phyloP scores from a whole-genome alignment of 2,797 vertebrate genomes.

The Enteromius mattozi region DNA sequence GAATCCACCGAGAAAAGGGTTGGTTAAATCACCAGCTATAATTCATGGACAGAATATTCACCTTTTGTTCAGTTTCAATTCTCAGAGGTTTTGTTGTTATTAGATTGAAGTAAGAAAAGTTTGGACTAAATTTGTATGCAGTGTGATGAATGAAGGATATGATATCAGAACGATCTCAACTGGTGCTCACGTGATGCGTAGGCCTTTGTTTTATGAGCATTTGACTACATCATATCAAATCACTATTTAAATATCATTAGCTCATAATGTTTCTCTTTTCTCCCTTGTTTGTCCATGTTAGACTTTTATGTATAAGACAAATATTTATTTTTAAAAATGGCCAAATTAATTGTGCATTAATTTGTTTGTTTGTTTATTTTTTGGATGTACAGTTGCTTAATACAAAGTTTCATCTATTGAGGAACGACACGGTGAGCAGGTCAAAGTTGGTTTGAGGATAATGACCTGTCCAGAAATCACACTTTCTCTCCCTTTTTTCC shows the following conservation, averaged over 20 bases:
- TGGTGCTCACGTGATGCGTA: slow-evolving; percentile 71
- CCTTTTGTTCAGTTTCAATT: slow-evolving; percentile 36
- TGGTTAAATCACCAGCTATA: slow-evolving; percentile 47
- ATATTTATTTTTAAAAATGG: neutral
- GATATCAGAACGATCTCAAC: slow-evolving; percentile 70
- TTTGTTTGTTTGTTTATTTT: too few relatives aligned
- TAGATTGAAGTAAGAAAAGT: slow-evolving; percentile 29
- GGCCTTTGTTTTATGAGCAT: slow-evolving; percentile 72
- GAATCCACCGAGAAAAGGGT: slow-evolving; percentile 46
- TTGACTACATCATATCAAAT: slow-evolving; percentile 58
- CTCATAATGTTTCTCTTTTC: slow-evolving; percentile 24
- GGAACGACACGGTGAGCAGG: neutral
- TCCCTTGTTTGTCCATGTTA: neutral
- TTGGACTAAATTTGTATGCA: slow-evolving; percentile 64
- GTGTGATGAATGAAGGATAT: slow-evolving; percentile 69
- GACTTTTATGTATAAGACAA: neutral
- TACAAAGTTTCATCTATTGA: neutral
- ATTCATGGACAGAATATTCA: slow-evolving; percentile 44
- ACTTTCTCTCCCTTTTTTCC: neutral
- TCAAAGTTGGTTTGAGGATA: neutral
- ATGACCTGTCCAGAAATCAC: neutral
- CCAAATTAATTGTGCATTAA: too few relatives aligned
- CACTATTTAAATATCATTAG: slow-evolving; percentile 74
- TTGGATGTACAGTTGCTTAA: neutral
- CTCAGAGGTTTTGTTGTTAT: slow-evolving; percentile 31